These are phyloP conservation scores for Danio albolineatus DNA, from an alignment of 2,797 vertebrate genomes.

Conservation along the genomic window DNA sequence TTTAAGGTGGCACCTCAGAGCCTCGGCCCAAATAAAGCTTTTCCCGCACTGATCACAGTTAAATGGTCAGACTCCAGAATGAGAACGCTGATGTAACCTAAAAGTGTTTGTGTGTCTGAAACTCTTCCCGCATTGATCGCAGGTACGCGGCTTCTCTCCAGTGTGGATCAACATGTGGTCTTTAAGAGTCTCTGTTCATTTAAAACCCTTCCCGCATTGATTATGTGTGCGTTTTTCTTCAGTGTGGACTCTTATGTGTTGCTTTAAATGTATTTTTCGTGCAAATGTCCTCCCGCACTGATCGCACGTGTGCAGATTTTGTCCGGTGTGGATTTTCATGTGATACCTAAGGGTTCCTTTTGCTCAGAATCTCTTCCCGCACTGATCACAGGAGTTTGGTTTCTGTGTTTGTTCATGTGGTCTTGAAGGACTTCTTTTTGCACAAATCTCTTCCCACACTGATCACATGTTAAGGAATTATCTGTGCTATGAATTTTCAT, in stretches of 20 bases:
- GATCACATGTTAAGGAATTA: background rate
- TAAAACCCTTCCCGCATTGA: background rate
- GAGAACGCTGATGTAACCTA: background rate
- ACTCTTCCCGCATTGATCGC: slow-evolving; percentile 3
- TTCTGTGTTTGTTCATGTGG: slow-evolving; percentile 1
- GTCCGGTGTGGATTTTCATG: background rate
- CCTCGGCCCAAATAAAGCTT: background rate
- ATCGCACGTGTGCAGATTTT: background rate
- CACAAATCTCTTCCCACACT: background rate
- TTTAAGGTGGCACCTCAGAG: background rate
- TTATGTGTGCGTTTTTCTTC: background rate
- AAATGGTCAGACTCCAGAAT: background rate
- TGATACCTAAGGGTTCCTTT: background rate
- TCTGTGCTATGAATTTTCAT: background rate
- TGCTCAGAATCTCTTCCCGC: background rate
- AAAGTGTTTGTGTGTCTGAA: too few relatives aligned
- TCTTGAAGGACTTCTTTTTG: background rate
- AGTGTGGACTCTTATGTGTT: slow-evolving; percentile 6
- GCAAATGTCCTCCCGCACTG: slow-evolving; percentile 6
- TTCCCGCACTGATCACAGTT: background rate
- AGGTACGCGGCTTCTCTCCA: slow-evolving; percentile 5
- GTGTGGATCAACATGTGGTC: background rate
- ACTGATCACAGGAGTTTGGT: background rate
- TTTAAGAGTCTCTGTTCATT: background rate
- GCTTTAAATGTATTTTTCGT: background rate